Percentiles rank a stretch among this genome's conserved stretches.
phyloP scores from a whole-genome alignment of 2,888 invertebrate genomes.

The Stratiomys singularior region DNA sequence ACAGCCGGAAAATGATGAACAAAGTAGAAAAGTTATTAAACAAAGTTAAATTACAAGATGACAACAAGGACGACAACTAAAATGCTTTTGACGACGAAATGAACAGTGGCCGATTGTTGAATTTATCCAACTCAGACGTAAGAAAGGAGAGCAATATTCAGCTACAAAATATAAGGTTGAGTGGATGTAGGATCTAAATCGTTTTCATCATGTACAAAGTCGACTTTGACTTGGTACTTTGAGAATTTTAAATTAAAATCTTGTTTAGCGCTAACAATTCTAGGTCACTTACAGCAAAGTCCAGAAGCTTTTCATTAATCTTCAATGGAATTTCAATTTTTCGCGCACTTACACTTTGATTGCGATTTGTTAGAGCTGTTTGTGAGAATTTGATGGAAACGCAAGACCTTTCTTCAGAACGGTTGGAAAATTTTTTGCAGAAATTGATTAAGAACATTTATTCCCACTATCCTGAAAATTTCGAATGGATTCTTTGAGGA shows the following conservation, averaged over 20 bases:
- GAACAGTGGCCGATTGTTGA: conserved; percentile 22
- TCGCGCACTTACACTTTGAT: conserved; percentile 18
- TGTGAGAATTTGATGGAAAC: too few relatives aligned
- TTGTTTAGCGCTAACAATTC: conserved; percentile 19
- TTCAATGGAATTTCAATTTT: conserved; percentile 22
- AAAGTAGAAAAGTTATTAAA: conserved; percentile 41
- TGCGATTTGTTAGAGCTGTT: not conserved
- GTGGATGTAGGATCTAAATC: not conserved
- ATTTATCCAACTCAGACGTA: conserved; percentile 1
- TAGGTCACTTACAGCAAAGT: conserved; percentile 16
- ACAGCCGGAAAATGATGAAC: conserved; percentile 41
- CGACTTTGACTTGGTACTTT: not conserved
- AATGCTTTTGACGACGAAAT: conserved; percentile 21
- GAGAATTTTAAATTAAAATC: conserved; percentile 4
- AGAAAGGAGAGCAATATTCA: not conserved
- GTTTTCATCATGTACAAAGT: not conserved
- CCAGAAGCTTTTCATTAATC: conserved; percentile 13
- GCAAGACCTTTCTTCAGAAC: too few relatives aligned
- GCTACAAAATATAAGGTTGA: too few relatives aligned
- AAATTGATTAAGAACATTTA: too few relatives aligned
- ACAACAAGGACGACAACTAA: conserved; percentile 22
- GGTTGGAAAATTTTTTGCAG: too few relatives aligned
- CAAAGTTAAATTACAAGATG: conserved; percentile 36
- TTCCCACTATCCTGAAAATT: too few relatives aligned
- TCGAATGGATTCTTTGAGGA: too few relatives aligned